Base-by-base conservation (phyloP, 2,888 invertebrate species). In the Synanthedon formicaeformis region DNA sequence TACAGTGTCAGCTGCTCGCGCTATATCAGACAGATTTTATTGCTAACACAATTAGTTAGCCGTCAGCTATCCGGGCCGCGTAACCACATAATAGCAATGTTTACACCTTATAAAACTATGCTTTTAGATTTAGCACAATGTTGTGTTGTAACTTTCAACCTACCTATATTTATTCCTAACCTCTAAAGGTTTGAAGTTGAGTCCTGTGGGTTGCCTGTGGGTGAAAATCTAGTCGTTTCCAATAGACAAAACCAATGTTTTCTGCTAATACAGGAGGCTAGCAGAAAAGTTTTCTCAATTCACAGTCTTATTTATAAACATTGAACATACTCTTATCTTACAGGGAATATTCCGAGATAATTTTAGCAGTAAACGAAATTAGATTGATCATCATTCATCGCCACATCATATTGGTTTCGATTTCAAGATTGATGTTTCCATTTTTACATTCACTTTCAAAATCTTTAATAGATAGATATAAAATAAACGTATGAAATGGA, bases 21-120 rank as follows among this genome's bases (percentile, higher is more conserved):
- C 63, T 73, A 73, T 75, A 77, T 73, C 73, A 68, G 63, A 34
- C 59, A 54, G 55, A 52, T 68, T 75, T 75, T 75, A 76, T 68
- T 62, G 65, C 69, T 52, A 55, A 62, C 69, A 49, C 16, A 58
- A 69, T 71, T 62, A 67, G 66, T 69, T 68, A 65, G 59, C 58
- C 57, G 65, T 64, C 66, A 61, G 66, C 64, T 60, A 62, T 48
- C 64, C 64, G 62, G 63, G 60, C 60, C 58, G 56, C 56, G 61
- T 55, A 62, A 67, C 68, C 68, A 60, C 69, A 63, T 67, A 69
- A 71, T 65, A 60, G 60, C 56, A 58, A 57, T 68, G 66, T 71
- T 74, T 67, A 73, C 58, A 56, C 45, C 45, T 45, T 45, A n/a
- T 45, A 45, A 6, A 45, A 45, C 45, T n/a, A 45, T 45, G 14